Percentiles rank a stretch among this genome's conserved stretches.
phyloP scores from a whole-genome alignment of 2,888 invertebrate species.

The Plebejus melissa region DNA sequence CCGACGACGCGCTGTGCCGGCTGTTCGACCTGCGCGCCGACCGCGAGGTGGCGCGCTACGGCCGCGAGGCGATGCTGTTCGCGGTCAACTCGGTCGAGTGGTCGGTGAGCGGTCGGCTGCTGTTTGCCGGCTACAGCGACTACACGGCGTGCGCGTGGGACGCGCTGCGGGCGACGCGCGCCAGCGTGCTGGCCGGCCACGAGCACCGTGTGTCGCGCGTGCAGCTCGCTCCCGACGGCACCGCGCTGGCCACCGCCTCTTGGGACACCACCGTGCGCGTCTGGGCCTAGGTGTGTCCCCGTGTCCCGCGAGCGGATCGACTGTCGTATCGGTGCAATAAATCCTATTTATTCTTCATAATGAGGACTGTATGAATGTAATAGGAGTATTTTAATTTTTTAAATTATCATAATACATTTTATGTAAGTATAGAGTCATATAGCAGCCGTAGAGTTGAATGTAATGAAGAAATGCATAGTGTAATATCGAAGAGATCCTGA shows the following conservation, averaged over 20 bases:
- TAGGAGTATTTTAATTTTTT: not conserved
- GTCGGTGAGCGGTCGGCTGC: constrained; percentile 94
- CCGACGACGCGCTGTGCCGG: constrained; percentile 95
- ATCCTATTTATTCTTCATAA: constrained; percentile 15
- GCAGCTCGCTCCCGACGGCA: constrained; percentile 97
- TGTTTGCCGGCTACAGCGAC: constrained; percentile 99
- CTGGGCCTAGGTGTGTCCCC: constrained; percentile 34
- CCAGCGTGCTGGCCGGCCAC: constrained; percentile 95
- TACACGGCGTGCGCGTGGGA: constrained; percentile 99
- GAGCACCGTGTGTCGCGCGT: constrained; percentile 96
- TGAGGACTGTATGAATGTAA: not conserved
- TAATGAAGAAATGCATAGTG: not conserved
- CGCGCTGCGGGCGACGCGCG: constrained; percentile 94
- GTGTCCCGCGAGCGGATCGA: not conserved
- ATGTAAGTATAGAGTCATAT: not conserved
- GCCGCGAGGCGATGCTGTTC: constrained; percentile 98
- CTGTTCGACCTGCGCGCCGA: constrained; percentile 98
- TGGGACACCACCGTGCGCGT: constrained; percentile 84
- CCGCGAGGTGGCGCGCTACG: constrained; percentile 95
- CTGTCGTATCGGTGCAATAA: constrained; percentile 13
- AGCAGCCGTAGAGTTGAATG: not conserved
- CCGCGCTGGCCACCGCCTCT: constrained; percentile 97
- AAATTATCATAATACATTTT: not conserved
- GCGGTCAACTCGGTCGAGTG: constrained; percentile 98
- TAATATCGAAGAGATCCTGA: not conserved